Percentiles rank a stretch among this genome's conserved stretches.
Conservation (phyloP, 2,888 invertebrate species). For the Agrypnus murinus region DNA sequence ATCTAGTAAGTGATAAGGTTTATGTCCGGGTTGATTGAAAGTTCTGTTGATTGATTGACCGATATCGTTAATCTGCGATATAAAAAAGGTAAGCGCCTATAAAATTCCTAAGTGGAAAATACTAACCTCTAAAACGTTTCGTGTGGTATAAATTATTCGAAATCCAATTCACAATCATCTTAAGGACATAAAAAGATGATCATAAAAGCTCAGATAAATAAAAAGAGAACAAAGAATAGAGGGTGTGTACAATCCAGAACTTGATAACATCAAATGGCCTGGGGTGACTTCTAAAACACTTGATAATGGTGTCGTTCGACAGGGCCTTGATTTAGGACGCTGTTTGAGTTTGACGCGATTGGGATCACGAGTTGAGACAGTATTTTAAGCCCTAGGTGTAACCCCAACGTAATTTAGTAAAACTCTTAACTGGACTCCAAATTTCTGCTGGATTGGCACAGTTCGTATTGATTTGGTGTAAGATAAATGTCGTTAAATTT, state of each 20-base stretch:
- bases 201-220: constrained; percentile 61
- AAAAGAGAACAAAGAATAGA: constrained; percentile 61
- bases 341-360: constrained; percentile 55
- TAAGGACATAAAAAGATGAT: constrained; percentile 60
- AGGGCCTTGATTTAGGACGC: constrained; percentile 63
- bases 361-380: constrained; percentile 42
- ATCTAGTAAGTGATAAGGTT: constrained; percentile 22
- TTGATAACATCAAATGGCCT: constrained; percentile 64
- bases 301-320: constrained; percentile 66
- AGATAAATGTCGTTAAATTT: background rate
- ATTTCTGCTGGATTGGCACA: constrained; percentile 19
- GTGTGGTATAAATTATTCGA: constrained; percentile 48
- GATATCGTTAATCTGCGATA: constrained; percentile 20
- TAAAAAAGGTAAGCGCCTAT: constrained; percentile 40
- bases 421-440: constrained; percentile 27
- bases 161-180: constrained; percentile 62
- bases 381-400: constrained; percentile 45
- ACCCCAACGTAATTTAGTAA: constrained; percentile 39
- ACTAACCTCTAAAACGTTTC: constrained; percentile 36
- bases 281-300: constrained; percentile 62
- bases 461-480: constrained; percentile 4
- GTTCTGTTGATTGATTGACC: constrained; percentile 28
- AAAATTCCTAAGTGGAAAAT: constrained; percentile 31
- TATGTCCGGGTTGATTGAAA: constrained; percentile 22
- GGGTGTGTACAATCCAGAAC: constrained; percentile 64